Evolutionary conservation across 2,797 vertebrate genomes (phyloP), one percentile per base, ranked within the genome.

Genomic region (Paramormyrops hopkinsi): DNA sequence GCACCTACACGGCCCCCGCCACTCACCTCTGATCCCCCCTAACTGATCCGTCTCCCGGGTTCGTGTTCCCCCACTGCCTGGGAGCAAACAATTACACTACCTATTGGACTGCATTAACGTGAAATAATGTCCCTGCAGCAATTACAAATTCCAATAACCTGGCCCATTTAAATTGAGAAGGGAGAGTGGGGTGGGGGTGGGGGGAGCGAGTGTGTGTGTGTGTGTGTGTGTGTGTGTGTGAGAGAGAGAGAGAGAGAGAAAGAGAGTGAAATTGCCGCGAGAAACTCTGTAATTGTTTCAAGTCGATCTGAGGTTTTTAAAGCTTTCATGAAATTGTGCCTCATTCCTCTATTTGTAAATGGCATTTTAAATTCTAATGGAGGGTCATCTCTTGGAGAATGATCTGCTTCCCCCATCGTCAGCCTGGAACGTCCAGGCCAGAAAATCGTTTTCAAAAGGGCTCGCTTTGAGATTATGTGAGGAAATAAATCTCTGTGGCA

Each of bases 101-200:
- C 92, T 92, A 93, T 91, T 92, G 92, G 91, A 92, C 89, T 92
- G 91, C 92, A 92, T 92, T 92, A 92, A 92, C 89, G 84, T 90
- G 91, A 90, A 86, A 88, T 91, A 92, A 92, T 92, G 91, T 90
- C 90, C 90, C 89, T 88, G 65, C 91, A 90, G 89, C 92, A 92
- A 92, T 93, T 93, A 93, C 92, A 90, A 90, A 92, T 93, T 93
- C 92, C 91, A 93, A 93, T 93, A 93, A 91, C 91, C 91, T 92
- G 90, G 87, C 88, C 90, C 89, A 90, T 92, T 92, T 89, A 91
- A 92, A 91, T 88, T 90, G 90, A 90, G 89, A 89, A 89, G 65
- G 88, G 89, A 88, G n/a, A 53, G 51, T 29, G 33, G 11, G 22
- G 25, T 19, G 17, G 19, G 17, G 19, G 88, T 41, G 37, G 37